Evolutionary conservation across 2,888 invertebrate species (phyloP), one percentile per base, ranked within the genome.

Genomic region (Melanotus villosus): DNA sequence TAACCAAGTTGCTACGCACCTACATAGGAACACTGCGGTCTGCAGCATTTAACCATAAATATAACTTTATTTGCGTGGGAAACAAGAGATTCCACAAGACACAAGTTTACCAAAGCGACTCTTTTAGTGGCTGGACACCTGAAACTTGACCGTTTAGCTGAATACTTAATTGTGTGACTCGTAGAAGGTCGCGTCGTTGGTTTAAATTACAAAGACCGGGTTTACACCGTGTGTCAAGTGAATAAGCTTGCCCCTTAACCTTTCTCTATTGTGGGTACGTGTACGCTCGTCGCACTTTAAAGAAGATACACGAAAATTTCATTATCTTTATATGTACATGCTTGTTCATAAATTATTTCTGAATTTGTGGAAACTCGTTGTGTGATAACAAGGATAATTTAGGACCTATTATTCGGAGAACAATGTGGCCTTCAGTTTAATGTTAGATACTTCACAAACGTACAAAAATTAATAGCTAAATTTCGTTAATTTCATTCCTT

Each of bases 41-140:
- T 52, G 56, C 50, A 45, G 43, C 62, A 58, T 73, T 67, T 64
- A 56, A 56, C 72, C 73, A 77, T 79, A 78, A 77, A 78, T 76
- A 75, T 75, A 58, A 70, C 65, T 77, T 78, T 78, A 79, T 77
- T 76, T 79, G 79, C 77, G 79, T 79, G 79, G 78, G 78, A 79
- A 78, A 70, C 50, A 50, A 45, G 73, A 72, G 72, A 75, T 72
- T 76, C 68, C 58, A 65, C 65, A 65, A 60, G 62, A 68, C 65
- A 71, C 68, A 64, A 60, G 59, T 65, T 59, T 32, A 57, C 38
- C 57, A 50, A 69, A 70, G 70, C 43, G 38, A 43, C 70, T 67
- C 70, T 30, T 70, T 59, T 67, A 65, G 18, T 54, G 47, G 12
- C 54, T 67, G 66, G 50, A 63, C 38, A 52, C 23, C 45, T 63